Evolutionary conservation across 2,888 invertebrate species (phyloP).

Genomic region (Ennomos quercinarius): DNA sequence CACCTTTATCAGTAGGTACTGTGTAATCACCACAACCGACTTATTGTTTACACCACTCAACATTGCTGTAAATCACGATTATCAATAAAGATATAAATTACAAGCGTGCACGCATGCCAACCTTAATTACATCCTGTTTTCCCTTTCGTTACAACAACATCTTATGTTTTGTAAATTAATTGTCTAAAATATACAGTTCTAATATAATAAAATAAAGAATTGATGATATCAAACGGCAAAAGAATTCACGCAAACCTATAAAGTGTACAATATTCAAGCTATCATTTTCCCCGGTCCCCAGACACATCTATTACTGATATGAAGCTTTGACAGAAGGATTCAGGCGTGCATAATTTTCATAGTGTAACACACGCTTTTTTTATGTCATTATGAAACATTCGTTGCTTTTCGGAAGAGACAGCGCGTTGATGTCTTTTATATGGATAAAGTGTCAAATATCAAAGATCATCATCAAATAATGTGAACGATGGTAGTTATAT

Average conservation of each 20-base stretch:
- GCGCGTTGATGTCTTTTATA: constrained; percentile 39
- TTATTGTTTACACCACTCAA: constrained; percentile 59
- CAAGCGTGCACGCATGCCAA: constrained; percentile 32
- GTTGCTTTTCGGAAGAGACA: constrained; percentile 8
- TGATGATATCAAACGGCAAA: constrained; percentile 29
- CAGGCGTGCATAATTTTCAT: constrained; percentile 4
- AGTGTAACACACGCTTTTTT: neutral
- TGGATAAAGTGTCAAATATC: constrained; percentile 14
- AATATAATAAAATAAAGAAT: constrained; percentile 30
- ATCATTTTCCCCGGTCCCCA: constrained; percentile 22
- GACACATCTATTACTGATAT: constrained; percentile 25
- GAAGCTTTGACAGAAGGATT: constrained; percentile 9
- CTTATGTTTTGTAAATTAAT: constrained; percentile 20
- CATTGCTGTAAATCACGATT: constrained; percentile 29
- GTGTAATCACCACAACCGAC: constrained; percentile 58
- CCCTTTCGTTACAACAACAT: constrained; percentile 34
- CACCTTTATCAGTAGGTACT: constrained; percentile 63
- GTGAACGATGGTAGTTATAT: neutral
- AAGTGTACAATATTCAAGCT: constrained; percentile 16
- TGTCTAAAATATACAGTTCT: constrained; percentile 18
- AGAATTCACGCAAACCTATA: constrained; percentile 40
- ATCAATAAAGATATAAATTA: constrained; percentile 34
- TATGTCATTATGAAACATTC: neutral
- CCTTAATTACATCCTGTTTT: constrained; percentile 47
- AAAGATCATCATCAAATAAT: constrained; percentile 3